A percentile compares a stretch with the other conserved stretches of the same genome.
Conservation (phyloP, 2,888 invertebrate genomes). For the Stramonita haemastoma region DNA sequence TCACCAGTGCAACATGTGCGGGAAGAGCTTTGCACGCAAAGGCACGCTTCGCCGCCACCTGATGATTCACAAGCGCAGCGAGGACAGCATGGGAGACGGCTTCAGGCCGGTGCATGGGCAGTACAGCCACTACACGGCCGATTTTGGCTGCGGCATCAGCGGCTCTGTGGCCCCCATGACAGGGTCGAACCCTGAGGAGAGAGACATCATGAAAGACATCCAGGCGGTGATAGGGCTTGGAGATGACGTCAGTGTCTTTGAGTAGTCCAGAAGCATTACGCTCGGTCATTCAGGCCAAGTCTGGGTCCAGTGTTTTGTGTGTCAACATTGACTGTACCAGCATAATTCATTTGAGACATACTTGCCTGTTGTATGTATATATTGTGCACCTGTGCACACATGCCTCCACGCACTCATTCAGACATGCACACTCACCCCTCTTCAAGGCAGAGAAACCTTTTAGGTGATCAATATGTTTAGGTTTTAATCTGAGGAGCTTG, state of each 20-base stretch:
- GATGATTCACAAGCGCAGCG: conserved; percentile 17
- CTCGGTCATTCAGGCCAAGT: no score
- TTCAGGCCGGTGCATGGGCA: neutral
- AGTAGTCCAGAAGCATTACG: neutral
- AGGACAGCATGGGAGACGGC: neutral
- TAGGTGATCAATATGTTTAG: no score
- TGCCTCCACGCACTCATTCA: neutral
- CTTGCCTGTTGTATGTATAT: no score
- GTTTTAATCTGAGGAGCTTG: no score
- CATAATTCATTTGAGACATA: no score
- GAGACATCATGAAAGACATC: conserved; percentile 41
- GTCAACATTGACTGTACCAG: no score
- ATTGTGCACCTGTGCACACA: neutral
- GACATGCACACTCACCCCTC: neutral
- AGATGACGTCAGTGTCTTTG: conserved; percentile 23
- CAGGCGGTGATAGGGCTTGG: conserved; percentile 41
- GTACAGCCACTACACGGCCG: neutral
- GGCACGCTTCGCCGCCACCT: conserved; percentile 33
- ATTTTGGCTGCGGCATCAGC: conserved; percentile 26
- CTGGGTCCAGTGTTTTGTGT: no score
- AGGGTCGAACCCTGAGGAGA: conserved; percentile 21
- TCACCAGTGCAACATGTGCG: conserved; percentile 31
- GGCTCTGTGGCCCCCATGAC: conserved; percentile 10
- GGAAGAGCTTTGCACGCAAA: conserved; percentile 31
- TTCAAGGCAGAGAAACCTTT: no score